phyloP scores from a whole-genome alignment of 2,113 vertebrate species.

The Daphoenositta chrysoptera region DNA sequence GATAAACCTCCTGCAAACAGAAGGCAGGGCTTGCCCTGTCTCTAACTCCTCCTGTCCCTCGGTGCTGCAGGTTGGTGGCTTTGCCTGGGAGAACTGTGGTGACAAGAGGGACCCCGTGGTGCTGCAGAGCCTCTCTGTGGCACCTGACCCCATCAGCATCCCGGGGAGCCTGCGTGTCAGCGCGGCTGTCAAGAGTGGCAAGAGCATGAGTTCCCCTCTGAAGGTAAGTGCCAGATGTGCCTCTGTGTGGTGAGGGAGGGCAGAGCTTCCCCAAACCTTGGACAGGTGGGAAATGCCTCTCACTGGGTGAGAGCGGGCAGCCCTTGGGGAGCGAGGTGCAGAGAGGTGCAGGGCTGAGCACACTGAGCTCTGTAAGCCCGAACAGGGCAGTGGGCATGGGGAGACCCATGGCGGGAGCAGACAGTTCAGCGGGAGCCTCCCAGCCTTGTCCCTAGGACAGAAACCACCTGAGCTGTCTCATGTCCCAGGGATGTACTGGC shows the following conservation, averaged over 20 bases:
- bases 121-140: constrained; percentile 66
- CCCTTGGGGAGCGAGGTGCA: rapidly evolving
- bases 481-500: not conserved
- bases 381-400: rapidly evolving
- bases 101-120: constrained; percentile 53
- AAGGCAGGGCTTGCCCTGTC: not conserved
- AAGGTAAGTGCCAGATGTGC: constrained; percentile 47
- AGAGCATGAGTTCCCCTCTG: constrained; percentile 47
- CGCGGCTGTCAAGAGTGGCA: not conserved
- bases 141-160: constrained; percentile 69
- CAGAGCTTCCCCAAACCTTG: not conserved
- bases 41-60: not conserved
- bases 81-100: constrained; percentile 78
- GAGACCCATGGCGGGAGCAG: not conserved
- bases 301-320: not conserved
- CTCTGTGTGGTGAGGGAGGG: not conserved
- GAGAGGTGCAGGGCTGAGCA: not conserved
- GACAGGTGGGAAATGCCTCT: not conserved
- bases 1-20: not conserved
- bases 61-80: constrained; percentile 29
- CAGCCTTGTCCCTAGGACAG: not conserved
- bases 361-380: not conserved
- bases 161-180: constrained; percentile 67
- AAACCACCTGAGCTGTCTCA: not conserved
- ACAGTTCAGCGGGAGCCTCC: not conserved